Conservation (phyloP, 2,113 vertebrate species). For the Crotalus tigris region DNA sequence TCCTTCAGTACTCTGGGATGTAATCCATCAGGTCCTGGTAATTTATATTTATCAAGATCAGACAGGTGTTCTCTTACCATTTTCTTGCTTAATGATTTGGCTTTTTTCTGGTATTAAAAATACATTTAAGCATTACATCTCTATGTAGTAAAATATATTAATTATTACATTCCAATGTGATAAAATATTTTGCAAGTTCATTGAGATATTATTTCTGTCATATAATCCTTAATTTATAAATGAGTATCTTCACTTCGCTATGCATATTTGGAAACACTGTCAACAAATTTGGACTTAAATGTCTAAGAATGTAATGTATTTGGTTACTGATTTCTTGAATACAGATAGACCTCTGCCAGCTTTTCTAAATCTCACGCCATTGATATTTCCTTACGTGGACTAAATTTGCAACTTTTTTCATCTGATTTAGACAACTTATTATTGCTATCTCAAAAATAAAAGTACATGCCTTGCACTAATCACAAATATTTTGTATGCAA, state of each 20-base stretch:
- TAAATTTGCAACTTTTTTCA: slow-evolving; percentile 27
- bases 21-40: too few relatives aligned
- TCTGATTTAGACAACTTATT: slow-evolving; percentile 18
- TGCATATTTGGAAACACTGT: neutral
- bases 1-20: too few relatives aligned
- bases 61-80: too few relatives aligned
- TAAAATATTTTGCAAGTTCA: neutral
- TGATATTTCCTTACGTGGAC: slow-evolving; percentile 22
- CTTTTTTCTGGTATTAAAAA: neutral
- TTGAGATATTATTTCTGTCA: neutral
- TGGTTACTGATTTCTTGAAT: slow-evolving; percentile 35
- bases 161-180: neutral
- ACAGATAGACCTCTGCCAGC: slow-evolving; percentile 13
- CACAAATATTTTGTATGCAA: neutral
- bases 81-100: too few relatives aligned
- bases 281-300: neutral
- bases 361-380: slow-evolving; percentile 3
- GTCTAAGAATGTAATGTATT: neutral
- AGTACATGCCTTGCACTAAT: slow-evolving; percentile 22
- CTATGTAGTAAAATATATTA: neutral
- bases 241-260: neutral
- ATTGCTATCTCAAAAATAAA: slow-evolving; percentile 29
- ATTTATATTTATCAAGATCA: too few relatives aligned
- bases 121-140: neutral
- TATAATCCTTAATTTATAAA: neutral